Percentiles rank a stretch among this genome's conserved stretches.
Evolutionary conservation across 2,797 vertebrate species (phyloP).

Genomic region (Sorex maritimensis): DNA sequence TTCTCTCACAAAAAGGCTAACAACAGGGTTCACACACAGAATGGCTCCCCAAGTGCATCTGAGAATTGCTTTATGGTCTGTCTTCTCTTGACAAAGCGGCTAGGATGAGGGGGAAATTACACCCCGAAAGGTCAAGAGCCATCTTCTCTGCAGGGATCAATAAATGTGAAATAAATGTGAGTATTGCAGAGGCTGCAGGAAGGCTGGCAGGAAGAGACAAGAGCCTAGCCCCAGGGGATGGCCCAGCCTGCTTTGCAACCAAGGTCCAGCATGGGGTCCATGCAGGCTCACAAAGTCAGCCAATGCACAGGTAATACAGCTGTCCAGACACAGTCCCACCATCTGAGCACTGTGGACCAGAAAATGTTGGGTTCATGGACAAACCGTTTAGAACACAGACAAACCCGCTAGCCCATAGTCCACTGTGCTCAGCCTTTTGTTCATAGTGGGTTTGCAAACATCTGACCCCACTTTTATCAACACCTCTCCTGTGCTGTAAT

Average conservation of each 20-base stretch:
- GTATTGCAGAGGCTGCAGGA: not conserved
- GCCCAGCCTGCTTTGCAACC: fast-evolving
- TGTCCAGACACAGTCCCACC: not conserved
- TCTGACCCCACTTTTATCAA: not conserved
- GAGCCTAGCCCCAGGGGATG: not conserved
- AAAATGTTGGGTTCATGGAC: not conserved
- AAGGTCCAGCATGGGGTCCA: not conserved
- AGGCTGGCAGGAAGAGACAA: not conserved
- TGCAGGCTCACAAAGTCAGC: no score
- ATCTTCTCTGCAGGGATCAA: slow-evolving; percentile 44
- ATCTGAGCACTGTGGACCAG: no score
- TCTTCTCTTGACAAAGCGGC: slow-evolving; percentile 34
- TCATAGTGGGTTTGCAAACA: not conserved
- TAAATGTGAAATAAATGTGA: slow-evolving; percentile 22
- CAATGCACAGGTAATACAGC: not conserved
- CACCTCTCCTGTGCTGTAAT: not conserved
- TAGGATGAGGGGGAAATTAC: slow-evolving; percentile 19
- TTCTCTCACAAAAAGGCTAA: not conserved
- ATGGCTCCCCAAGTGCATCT: not conserved
- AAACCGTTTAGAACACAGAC: not conserved
- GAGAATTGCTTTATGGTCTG: not conserved
- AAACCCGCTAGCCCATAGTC: not conserved
- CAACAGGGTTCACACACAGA: not conserved
- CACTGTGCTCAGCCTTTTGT: not conserved
- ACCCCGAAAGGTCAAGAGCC: not conserved